Evolutionary conservation across 2,797 vertebrate genomes (phyloP).

Genomic region (Serranus cabrilla): DNA sequence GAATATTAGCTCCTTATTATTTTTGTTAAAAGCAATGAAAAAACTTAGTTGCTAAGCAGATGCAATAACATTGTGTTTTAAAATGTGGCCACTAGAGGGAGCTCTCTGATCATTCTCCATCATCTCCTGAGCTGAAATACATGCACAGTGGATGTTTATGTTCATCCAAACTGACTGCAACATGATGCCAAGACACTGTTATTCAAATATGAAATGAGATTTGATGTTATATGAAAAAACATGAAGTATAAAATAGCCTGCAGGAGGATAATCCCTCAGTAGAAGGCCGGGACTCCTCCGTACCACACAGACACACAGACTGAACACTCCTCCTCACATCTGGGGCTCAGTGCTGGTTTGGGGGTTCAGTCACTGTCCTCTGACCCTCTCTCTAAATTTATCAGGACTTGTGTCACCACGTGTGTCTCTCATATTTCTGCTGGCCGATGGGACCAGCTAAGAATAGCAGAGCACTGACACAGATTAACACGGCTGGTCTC

Average conservation of each 20-base stretch:
- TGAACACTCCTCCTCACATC: slow-evolving; percentile 35
- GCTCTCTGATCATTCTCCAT: neutral
- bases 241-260: neutral
- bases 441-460: slow-evolving; percentile 64
- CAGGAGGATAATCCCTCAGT: neutral
- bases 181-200: neutral
- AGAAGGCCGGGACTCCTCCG: neutral
- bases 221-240: neutral
- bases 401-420: slow-evolving; percentile 53
- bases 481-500: slow-evolving; percentile 67
- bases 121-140: neutral
- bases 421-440: slow-evolving; percentile 80
- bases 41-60: neutral
- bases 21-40: neutral
- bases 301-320: neutral
- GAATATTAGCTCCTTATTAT: too few species aligned
- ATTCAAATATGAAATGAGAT: neutral
- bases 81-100: slow-evolving; percentile 43
- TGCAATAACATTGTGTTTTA: neutral
- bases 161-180: neutral
- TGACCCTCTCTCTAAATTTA: slow-evolving; percentile 77
- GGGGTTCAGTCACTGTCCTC: slow-evolving; percentile 43
- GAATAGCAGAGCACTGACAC: slow-evolving; percentile 75
- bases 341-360: slow-evolving; percentile 14
- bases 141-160: neutral